Conservation (phyloP, 37 sponge, comb jelly and placozoan genomes). For the Aplysina aerophoba region DNA sequence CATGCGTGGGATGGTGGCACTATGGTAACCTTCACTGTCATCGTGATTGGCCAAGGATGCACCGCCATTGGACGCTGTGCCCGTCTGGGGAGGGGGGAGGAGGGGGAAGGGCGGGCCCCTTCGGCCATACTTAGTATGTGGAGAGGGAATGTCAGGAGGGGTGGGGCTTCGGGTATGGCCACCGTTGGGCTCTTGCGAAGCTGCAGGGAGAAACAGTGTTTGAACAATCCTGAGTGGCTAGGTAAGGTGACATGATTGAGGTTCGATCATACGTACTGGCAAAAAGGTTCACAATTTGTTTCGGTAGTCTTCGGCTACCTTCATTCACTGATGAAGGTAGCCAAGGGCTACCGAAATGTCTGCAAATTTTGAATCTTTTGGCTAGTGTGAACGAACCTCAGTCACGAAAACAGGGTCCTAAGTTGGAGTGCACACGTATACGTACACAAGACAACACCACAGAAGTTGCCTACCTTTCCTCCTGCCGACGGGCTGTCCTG, state of each 20-base stretch:
- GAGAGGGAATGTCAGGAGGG: neutral
- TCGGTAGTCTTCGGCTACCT: neutral
- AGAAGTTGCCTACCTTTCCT: too few relatives aligned
- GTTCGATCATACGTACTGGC: too few relatives aligned
- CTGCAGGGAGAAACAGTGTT: too few relatives aligned
- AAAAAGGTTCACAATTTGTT: neutral
- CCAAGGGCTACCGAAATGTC: neutral
- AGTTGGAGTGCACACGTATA: too few relatives aligned
- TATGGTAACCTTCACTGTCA: neutral
- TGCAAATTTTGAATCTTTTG: neutral
- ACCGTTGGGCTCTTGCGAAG: neutral
- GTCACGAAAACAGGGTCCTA: neutral
- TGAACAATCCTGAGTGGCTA: too few relatives aligned
- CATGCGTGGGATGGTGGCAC: neutral
- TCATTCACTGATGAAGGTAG: neutral
- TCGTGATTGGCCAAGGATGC: neutral
- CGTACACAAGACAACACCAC: too few relatives aligned
- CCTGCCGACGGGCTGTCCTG: too few relatives aligned
- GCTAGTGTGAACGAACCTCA: too few relatives aligned
- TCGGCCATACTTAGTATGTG: neutral
- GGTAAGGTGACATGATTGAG: too few relatives aligned
- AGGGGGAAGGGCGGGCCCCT: neutral
- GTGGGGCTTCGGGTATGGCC: neutral
- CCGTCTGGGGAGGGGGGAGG: neutral
- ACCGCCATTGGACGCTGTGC: neutral